Evolutionary conservation across 1,140 invertebrate genomes (phyloP).

Genomic region (Drosophila pachea): DNA sequence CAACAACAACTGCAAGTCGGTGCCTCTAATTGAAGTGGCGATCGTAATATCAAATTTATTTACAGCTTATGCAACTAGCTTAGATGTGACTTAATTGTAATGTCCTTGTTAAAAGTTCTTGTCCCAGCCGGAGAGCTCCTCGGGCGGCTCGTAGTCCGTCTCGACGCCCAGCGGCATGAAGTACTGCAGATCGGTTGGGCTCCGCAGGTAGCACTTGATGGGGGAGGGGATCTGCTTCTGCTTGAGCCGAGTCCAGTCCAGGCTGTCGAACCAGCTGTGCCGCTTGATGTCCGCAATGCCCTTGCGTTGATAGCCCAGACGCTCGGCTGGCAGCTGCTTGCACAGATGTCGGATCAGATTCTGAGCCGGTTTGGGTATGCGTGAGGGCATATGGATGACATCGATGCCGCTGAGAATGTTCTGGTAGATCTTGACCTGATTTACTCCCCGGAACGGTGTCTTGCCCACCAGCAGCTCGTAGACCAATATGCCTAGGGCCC

Average conservation of each 20-base stretch:
- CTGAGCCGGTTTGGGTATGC: constrained; percentile 88
- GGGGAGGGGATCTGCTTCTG: constrained; percentile 85
- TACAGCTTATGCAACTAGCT: neutral
- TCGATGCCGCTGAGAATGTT: constrained; percentile 94
- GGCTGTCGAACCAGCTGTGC: constrained; percentile 96
- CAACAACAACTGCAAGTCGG: constrained; percentile 25
- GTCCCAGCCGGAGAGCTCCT: constrained; percentile 87
- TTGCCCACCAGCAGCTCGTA: constrained; percentile 95
- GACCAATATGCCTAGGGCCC: constrained; percentile 95
- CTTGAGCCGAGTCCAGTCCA: constrained; percentile 93
- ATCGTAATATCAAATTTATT: constrained; percentile 39
- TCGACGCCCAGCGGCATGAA: constrained; percentile 84
- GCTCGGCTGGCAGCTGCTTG: constrained; percentile 91
- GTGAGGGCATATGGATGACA: constrained; percentile 89
- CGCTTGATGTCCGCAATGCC: constrained; percentile 95
- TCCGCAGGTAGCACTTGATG: constrained; percentile 87
- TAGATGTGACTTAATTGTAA: no score
- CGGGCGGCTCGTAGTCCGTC: constrained; percentile 81
- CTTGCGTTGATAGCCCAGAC: constrained; percentile 94
- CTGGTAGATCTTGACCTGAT: constrained; percentile 98
- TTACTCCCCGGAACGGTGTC: constrained; percentile 93
- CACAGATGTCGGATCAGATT: constrained; percentile 93
- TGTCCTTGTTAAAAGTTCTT: constrained; percentile 81
- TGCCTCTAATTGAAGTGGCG: constrained; percentile 40
- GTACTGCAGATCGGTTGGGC: constrained; percentile 83